Conservation (phyloP, 2,888 invertebrate genomes). For the Meganola albula region DNA sequence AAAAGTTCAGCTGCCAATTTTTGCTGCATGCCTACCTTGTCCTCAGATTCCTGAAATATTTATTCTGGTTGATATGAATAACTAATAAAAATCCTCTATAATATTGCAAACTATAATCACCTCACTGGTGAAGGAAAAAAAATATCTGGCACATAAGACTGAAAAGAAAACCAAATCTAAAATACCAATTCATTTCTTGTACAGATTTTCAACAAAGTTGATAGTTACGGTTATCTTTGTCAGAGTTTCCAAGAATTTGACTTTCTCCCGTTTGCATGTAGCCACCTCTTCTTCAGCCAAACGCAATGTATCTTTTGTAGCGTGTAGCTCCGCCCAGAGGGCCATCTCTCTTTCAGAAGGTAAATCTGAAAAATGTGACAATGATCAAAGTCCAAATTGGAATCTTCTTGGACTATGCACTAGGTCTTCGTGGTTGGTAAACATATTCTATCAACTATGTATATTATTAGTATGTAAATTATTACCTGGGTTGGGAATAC, state of each 20-base stretch:
- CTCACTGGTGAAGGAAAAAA: slow-evolving; percentile 39
- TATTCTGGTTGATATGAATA: not conserved
- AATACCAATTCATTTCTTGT: slow-evolving; percentile 8
- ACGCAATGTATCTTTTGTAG: slow-evolving; percentile 63
- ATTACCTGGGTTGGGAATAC: slow-evolving; percentile 54
- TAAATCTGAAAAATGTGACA: slow-evolving; percentile 52
- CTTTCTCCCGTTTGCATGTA: slow-evolving; percentile 59
- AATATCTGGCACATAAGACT: slow-evolving; percentile 51
- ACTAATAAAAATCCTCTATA: not conserved
- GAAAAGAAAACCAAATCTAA: slow-evolving; percentile 42
- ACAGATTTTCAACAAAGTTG: slow-evolving; percentile 3
- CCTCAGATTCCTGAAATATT: slow-evolving; percentile 57
- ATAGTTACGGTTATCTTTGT: slow-evolving; percentile 60
- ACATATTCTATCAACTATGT: not conserved
- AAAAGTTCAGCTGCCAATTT: slow-evolving; percentile 68
- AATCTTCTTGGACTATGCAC: too few species aligned
- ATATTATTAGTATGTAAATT: not conserved
- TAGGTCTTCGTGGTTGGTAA: not conserved
- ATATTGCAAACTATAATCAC: slow-evolving; percentile 29
- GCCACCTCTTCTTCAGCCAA: slow-evolving; percentile 60
- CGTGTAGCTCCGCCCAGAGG: slow-evolving; percentile 62
- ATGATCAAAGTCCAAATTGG: too few species aligned
- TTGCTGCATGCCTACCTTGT: slow-evolving; percentile 65
- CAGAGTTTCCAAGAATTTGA: slow-evolving; percentile 62
- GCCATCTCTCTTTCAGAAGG: slow-evolving; percentile 67